A percentile compares a stretch with the other conserved stretches of the same genome.
Conservation (phyloP, 1,140 invertebrate genomes). For the Drosophila bocqueti region DNA sequence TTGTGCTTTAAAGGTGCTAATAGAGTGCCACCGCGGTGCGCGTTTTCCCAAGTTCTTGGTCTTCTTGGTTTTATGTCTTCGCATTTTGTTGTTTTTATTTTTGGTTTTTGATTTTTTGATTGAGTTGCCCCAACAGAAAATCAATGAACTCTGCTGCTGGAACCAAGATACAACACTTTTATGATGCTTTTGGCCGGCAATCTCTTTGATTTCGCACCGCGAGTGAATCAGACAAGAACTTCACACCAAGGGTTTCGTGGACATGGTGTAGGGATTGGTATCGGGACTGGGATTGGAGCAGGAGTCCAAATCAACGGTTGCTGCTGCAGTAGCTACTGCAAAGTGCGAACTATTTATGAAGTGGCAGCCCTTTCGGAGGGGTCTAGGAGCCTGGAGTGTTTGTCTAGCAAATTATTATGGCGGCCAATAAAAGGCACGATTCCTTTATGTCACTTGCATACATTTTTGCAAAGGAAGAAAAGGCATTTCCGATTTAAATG, state of each 20-base stretch:
- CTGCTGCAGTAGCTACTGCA: slow-evolving; percentile 60
- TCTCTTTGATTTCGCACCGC: slow-evolving; percentile 78
- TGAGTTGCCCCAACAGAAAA: slow-evolving; percentile 71
- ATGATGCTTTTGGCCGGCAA: slow-evolving; percentile 68
- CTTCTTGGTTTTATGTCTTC: slow-evolving; percentile 40
- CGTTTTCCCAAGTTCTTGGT: slow-evolving; percentile 65
- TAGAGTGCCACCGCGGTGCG: slow-evolving; percentile 83
- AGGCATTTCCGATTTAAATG: neutral
- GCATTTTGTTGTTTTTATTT: slow-evolving; percentile 15
- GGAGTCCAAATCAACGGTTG: slow-evolving; percentile 26
- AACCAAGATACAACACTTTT: slow-evolving; percentile 56
- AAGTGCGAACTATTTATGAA: slow-evolving; percentile 77
- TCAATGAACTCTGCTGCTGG: slow-evolving; percentile 71
- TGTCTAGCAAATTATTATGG: slow-evolving; percentile 72
- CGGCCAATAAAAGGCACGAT: slow-evolving; percentile 45
- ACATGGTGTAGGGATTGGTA: neutral
- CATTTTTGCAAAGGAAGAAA: slow-evolving; percentile 7
- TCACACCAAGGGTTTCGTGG: slow-evolving; percentile 45
- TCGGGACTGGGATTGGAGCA: slow-evolving; percentile 6
- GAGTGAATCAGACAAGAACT: slow-evolving; percentile 75
- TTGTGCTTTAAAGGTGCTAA: slow-evolving; percentile 84
- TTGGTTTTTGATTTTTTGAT: slow-evolving; percentile 54
- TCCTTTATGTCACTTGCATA: slow-evolving; percentile 25
- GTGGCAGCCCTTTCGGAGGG: slow-evolving; percentile 31
- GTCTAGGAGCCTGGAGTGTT: slow-evolving; percentile 53